These are phyloP conservation scores for Equus przewalskii DNA, from an alignment of 2,113 vertebrate species.

Conservation along the genomic window DNA sequence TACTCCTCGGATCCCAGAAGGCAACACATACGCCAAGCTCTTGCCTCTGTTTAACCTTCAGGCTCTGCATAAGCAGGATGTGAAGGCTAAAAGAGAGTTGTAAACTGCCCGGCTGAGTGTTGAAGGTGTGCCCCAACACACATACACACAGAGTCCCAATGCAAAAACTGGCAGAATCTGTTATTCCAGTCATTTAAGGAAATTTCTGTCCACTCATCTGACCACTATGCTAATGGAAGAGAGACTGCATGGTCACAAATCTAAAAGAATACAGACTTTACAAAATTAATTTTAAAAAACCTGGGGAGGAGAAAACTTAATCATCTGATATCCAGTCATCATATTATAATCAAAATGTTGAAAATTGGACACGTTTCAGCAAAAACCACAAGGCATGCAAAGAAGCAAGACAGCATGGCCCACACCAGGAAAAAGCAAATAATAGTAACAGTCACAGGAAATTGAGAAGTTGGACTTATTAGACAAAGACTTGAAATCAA, in stretches of 20 bases:
- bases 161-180: not conserved
- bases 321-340: too few species aligned
- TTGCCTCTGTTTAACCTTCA: not conserved
- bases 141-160: not conserved
- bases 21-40: not conserved
- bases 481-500: not conserved
- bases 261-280: not conserved
- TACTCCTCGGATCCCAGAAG: not conserved
- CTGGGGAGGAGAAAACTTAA: too few species aligned
- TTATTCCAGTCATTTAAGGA: not conserved
- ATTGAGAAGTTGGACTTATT: not conserved
- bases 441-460: too few species aligned
- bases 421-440: too few species aligned
- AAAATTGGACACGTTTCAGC: too few species aligned
- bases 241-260: not conserved
- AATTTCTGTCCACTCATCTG: not conserved
- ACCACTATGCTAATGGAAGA: not conserved
- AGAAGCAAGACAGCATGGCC: too few species aligned
- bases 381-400: too few species aligned
- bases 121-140: not conserved
- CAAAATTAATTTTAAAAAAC: not conserved
- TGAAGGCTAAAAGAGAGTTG: not conserved
- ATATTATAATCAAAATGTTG: too few species aligned
- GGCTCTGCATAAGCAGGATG: not conserved
- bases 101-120: not conserved